A percentile compares a stretch with the other conserved stretches of the same genome.
phyloP scores from a whole-genome alignment of 2,797 vertebrate genomes.

The Remorina albescens region DNA sequence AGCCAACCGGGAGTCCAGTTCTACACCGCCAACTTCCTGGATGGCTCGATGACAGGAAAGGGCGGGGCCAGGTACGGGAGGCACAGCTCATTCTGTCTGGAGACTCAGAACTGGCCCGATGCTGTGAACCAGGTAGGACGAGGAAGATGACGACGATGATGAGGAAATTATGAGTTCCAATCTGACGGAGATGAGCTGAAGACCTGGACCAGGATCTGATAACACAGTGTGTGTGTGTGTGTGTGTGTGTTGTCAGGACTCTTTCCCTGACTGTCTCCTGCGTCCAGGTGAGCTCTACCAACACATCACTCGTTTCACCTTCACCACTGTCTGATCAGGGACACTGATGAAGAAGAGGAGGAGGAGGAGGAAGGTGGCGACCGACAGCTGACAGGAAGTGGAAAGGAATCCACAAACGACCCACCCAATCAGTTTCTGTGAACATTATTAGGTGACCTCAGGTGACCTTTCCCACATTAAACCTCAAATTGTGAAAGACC shows the following conservation, averaged over 20 bases:
- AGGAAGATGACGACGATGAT: not conserved
- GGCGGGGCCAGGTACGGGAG: constrained; percentile 83
- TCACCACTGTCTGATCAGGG: constrained; percentile 78
- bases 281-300: constrained; percentile 87
- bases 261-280: constrained; percentile 89
- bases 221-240: not conserved
- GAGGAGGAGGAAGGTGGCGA: too few species aligned
- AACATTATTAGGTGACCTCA: too few species aligned
- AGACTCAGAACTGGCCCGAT: constrained; percentile 96
- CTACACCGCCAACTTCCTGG: constrained; percentile 94
- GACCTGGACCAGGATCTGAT: too few species aligned
- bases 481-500: too few species aligned
- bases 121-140: constrained; percentile 91
- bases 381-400: too few species aligned
- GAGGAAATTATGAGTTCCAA: too few species aligned
- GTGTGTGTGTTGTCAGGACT: constrained; percentile 76
- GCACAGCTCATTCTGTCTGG: constrained; percentile 93
- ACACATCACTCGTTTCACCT: constrained; percentile 88
- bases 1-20: constrained; percentile 95
- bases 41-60: constrained; percentile 91
- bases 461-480: too few species aligned
- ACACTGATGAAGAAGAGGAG: not conserved
- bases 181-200: too few species aligned
- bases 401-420: too few species aligned
- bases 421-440: too few species aligned